Percentiles rank a stretch among this genome's conserved stretches.
phyloP scores from a whole-genome alignment of 2,113 vertebrate genomes.

The Turdus rufiventris region DNA sequence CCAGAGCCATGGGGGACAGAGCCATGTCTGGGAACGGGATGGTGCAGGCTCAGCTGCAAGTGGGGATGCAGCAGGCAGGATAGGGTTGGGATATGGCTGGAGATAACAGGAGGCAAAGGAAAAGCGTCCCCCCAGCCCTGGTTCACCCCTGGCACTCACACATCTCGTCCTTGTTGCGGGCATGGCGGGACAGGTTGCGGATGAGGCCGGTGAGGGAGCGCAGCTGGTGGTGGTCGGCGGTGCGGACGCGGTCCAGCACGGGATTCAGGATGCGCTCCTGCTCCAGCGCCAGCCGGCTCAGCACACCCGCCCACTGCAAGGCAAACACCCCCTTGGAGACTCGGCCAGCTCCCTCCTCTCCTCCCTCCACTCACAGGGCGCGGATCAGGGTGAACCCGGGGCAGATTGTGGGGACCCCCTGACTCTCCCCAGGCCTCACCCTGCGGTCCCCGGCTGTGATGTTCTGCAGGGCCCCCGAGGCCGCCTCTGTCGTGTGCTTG shows the following conservation, averaged over 20 bases:
- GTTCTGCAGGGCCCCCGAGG: constrained; percentile 90
- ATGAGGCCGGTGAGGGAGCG: constrained; percentile 88
- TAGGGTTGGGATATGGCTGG: not conserved
- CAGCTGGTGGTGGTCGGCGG: constrained; percentile 81
- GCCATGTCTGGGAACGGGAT: fast-evolving
- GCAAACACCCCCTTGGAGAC: not conserved
- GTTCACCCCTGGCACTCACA: constrained; percentile 71
- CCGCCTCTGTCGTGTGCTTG: constrained; percentile 81
- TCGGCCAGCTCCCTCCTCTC: fast-evolving
- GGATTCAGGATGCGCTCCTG: constrained; percentile 90
- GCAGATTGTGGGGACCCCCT: fast-evolving
- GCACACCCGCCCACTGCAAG: constrained; percentile 84
- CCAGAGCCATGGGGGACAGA: not conserved
- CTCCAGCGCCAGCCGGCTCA: constrained; percentile 86
- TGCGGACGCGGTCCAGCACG: constrained; percentile 85
- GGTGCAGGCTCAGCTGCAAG: fast-evolving
- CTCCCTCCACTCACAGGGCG: fast-evolving
- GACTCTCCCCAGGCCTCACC: constrained; percentile 58
- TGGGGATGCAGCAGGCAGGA: not conserved
- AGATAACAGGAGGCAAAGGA: not conserved
- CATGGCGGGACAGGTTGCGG: constrained; percentile 86
- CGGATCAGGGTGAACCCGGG: fast-evolving
- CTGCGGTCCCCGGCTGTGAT: constrained; percentile 87
- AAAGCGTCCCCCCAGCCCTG: fast-evolving
- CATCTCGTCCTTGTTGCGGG: constrained; percentile 86